A percentile compares a stretch with the other conserved stretches of the same genome.
These are phyloP conservation scores for Tamias sibiricus DNA, from an alignment of 2,113 vertebrate species.

Conservation along the genomic window DNA sequence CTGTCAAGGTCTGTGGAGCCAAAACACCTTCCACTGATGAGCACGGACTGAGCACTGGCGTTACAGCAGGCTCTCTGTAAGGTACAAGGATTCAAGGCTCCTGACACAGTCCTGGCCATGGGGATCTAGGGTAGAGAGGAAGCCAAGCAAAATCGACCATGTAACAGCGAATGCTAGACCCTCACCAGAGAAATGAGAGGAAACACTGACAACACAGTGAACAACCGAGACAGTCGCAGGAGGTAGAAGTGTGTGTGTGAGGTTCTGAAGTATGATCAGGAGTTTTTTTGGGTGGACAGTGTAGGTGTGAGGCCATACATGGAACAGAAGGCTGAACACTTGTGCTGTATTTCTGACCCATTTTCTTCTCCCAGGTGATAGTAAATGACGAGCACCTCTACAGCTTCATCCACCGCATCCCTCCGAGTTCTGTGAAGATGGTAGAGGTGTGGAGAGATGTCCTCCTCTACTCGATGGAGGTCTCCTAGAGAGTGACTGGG, in stretches of 20 bases:
- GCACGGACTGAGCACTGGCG: too few species aligned
- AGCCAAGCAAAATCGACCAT: neutral
- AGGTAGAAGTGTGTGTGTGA: neutral
- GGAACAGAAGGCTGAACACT: neutral
- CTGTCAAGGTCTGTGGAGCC: too few species aligned
- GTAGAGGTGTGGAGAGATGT: neutral
- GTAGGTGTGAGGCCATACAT: neutral
- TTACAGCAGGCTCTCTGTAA: too few species aligned
- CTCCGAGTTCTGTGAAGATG: neutral
- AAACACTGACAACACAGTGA: neutral
- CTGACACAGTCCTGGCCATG: neutral
- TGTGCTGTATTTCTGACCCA: neutral
- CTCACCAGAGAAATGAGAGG: neutral
- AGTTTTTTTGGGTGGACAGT: neutral
- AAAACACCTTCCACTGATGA: too few species aligned
- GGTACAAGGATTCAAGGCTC: neutral
- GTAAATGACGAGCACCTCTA: neutral
- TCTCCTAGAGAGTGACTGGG: neutral
- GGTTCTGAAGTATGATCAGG: neutral
- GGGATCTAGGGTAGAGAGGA: neutral
- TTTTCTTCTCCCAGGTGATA: neutral
- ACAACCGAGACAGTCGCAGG: neutral
- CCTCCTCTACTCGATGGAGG: neutral
- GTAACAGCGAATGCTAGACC: neutral
- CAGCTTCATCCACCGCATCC: neutral